Conservation (phyloP, 2,797 vertebrate species). For the Kryptopterus vitreolus region DNA sequence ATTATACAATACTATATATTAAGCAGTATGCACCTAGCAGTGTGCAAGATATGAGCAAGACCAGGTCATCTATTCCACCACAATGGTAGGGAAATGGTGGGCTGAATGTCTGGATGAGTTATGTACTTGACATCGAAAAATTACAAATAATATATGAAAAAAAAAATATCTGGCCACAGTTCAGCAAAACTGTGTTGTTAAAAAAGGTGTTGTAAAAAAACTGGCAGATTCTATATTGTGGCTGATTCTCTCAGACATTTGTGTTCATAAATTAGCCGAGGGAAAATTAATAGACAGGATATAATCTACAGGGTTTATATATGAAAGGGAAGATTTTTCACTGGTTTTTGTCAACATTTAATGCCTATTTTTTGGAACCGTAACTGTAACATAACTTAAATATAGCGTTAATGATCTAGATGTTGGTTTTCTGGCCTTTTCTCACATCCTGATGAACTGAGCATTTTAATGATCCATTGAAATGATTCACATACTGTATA, state of each 20-base stretch:
- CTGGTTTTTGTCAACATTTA: not conserved
- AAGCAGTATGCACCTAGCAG: not conserved
- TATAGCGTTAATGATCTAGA: not conserved
- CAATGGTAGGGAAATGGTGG: too few species aligned
- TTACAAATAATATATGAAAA: too few species aligned
- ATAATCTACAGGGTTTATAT: not conserved
- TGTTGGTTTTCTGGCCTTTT: not conserved
- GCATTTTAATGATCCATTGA: not conserved
- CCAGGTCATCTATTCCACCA: too few species aligned
- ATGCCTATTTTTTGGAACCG: not conserved
- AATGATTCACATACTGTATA: not conserved
- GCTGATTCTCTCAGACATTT: not conserved
- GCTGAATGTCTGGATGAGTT: too few species aligned
- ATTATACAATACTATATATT: not conserved
- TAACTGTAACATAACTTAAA: not conserved
- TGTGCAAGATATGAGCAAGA: too few species aligned
- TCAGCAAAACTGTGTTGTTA: not conserved
- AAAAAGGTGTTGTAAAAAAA: not conserved
- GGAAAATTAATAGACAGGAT: not conserved
- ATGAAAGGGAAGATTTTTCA: not conserved
- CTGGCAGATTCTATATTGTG: not conserved
- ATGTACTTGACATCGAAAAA: too few species aligned
- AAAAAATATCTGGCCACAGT: not conserved
- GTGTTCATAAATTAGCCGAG: not conserved
- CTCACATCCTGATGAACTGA: not conserved